A percentile compares a stretch with the other conserved stretches of the same genome.
phyloP scores from a whole-genome alignment of 2,797 vertebrate species.

The Nothura maculosa region DNA sequence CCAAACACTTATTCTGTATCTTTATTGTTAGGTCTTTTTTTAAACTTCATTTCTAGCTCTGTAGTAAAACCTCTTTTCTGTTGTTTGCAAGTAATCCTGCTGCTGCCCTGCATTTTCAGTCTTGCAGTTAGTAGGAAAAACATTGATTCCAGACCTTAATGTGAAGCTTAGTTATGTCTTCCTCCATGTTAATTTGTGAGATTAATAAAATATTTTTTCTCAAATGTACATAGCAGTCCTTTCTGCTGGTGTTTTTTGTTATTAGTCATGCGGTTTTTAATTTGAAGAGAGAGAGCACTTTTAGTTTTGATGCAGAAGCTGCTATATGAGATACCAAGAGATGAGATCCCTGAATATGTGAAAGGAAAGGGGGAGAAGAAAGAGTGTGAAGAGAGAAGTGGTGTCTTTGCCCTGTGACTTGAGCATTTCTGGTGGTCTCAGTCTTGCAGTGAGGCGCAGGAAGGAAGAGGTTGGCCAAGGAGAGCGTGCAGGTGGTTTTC shows the following conservation, averaged over 20 bases:
- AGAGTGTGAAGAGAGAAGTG: background rate
- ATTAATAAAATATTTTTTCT: background rate
- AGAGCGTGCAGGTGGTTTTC: rapidly evolving
- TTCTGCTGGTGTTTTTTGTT: background rate
- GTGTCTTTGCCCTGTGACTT: background rate
- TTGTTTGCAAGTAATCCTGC: background rate
- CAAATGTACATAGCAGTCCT: background rate
- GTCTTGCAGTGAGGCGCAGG: background rate
- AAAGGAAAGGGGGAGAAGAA: background rate
- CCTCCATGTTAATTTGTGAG: background rate
- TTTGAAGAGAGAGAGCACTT: background rate
- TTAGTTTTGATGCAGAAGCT: background rate
- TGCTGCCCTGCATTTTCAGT: background rate
- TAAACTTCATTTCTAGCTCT: background rate
- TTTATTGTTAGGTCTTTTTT: background rate
- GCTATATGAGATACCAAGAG: background rate
- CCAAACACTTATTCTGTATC: background rate
- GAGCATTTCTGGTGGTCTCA: background rate
- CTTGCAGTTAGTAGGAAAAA: background rate
- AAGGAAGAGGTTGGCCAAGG: background rate
- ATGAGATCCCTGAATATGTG: background rate
- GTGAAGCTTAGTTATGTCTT: background rate
- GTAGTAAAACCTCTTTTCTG: background rate
- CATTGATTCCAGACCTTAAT: background rate
- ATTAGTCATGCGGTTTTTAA: background rate